Evolutionary conservation across 1,140 invertebrate species (phyloP).

Genomic region (Calliphora vicina): DNA sequence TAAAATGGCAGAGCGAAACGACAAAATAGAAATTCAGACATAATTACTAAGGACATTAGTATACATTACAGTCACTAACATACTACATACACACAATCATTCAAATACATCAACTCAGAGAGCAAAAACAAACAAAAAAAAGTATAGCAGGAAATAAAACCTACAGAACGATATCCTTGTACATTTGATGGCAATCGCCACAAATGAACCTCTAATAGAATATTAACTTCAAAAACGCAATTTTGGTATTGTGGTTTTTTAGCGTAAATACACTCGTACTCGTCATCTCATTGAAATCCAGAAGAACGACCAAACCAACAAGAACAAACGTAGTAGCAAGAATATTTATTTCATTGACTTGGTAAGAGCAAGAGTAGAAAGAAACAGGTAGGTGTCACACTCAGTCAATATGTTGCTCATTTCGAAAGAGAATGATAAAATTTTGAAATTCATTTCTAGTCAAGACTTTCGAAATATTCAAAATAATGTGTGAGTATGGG

Average conservation of each 20-base stretch:
- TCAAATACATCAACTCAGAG: neutral
- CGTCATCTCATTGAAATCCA: too few species aligned
- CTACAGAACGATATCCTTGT: conserved; percentile 2
- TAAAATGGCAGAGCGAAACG: conserved; percentile 31
- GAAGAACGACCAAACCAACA: neutral
- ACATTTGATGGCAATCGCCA: conserved; percentile 56
- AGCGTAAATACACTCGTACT: neutral
- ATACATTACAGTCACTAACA: conserved; percentile 28
- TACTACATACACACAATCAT: neutral
- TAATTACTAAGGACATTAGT: conserved; percentile 38
- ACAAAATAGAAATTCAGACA: conserved; percentile 36
- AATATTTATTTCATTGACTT: neutral
- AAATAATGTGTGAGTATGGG: neutral
- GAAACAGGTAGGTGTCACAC: neutral
- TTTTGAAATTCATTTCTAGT: neutral
- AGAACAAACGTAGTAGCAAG: too few species aligned
- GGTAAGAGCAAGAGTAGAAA: neutral
- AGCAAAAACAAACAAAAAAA: neutral
- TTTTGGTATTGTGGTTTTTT: conserved; percentile 27
- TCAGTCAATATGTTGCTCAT: neutral
- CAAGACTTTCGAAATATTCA: neutral
- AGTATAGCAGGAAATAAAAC: conserved; percentile 3
- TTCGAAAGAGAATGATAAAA: conserved; percentile 10
- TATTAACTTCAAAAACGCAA: conserved; percentile 51
- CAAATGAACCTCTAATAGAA: conserved; percentile 63